Percentiles rank a stretch among this genome's conserved stretches.
phyloP scores from a whole-genome alignment of 2,797 vertebrate species.

The Decapterus maruadsi region DNA sequence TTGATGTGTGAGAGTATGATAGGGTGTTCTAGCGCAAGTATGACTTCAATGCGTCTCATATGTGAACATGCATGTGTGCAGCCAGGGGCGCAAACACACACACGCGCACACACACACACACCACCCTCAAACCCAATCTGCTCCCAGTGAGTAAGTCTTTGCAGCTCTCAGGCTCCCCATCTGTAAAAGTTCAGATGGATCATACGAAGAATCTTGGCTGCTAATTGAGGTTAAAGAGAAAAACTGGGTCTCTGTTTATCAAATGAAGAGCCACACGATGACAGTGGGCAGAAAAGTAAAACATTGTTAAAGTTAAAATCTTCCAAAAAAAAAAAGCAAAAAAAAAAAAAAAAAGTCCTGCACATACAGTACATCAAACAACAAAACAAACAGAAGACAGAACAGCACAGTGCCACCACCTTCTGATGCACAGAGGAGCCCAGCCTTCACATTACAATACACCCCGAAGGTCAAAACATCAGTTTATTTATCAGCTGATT shows the following conservation, averaged over 20 bases:
- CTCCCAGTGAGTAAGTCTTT: slow-evolving; percentile 64
- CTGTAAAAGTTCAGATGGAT: slow-evolving; percentile 65
- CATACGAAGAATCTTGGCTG: slow-evolving; percentile 38
- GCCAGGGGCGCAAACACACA: not conserved
- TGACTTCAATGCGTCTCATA: slow-evolving; percentile 6
- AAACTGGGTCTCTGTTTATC: not conserved
- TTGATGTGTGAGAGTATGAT: slow-evolving; percentile 18
- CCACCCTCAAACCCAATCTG: slow-evolving; percentile 50
- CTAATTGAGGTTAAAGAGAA: not conserved
- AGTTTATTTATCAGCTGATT: slow-evolving; percentile 48
- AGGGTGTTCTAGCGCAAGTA: slow-evolving; percentile 6
- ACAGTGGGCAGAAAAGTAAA: not conserved
- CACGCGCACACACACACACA: slow-evolving; percentile 14
- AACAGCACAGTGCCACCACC: not conserved
- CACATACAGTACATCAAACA: not conserved
- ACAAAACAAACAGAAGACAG: not conserved
- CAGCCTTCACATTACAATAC: slow-evolving; percentile 16
- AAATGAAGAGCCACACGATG: not conserved
- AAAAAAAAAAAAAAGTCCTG: not conserved
- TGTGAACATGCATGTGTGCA: slow-evolving; percentile 33
- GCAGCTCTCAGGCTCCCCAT: slow-evolving; percentile 35
- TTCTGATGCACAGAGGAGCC: not conserved
- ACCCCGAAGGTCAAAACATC: slow-evolving; percentile 47
- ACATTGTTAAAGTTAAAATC: slow-evolving; percentile 6
- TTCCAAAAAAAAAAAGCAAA: not conserved